Conservation (phyloP, 2,888 invertebrate genomes). For the Caradrina kadenii region DNA sequence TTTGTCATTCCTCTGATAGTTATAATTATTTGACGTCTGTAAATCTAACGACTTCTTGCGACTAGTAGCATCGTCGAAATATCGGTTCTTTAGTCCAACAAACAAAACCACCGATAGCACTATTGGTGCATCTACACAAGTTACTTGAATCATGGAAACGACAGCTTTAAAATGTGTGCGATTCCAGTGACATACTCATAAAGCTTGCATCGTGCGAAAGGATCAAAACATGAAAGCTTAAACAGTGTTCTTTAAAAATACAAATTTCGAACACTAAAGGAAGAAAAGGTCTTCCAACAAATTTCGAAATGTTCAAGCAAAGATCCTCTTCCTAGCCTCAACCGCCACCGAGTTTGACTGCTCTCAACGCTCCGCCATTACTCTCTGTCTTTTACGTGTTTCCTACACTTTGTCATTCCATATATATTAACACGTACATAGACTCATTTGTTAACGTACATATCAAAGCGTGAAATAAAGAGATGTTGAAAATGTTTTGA, state of each 20-base stretch:
- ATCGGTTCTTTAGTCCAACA: no score
- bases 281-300: background rate
- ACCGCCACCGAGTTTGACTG: conserved; percentile 35
- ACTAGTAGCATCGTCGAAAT: no score
- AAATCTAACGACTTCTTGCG: no score
- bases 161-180: no score
- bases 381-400: conserved; percentile 60
- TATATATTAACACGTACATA: conserved; percentile 65
- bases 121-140: no score
- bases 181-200: no score
- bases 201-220: no score
- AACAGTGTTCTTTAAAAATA: background rate
- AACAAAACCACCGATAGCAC: no score
- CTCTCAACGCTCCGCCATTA: conserved; percentile 50
- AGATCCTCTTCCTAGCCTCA: conserved; percentile 25
- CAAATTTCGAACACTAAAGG: background rate
- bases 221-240: no score
- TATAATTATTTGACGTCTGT: no score
- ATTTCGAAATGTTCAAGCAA: conserved; percentile 10
- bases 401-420: conserved; percentile 61
- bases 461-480: conserved; percentile 61
- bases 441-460: conserved; percentile 57
- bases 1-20: no score
- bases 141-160: no score
- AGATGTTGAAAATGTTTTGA: conserved; percentile 19